These are phyloP conservation scores for Metellina segmentata DNA, from an alignment of 2,888 invertebrate genomes.

Conservation along the genomic window DNA sequence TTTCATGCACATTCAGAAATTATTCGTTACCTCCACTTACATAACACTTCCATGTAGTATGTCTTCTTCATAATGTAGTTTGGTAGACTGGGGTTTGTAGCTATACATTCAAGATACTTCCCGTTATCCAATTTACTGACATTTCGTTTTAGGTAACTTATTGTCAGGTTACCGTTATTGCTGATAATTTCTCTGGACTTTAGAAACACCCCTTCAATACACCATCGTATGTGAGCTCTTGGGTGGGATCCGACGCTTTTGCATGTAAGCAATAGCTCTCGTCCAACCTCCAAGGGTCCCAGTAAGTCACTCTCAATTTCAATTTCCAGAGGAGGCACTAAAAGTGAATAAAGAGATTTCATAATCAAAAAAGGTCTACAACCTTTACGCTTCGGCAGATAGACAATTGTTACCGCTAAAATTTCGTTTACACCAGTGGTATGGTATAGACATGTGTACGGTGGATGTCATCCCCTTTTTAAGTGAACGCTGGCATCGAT, in stretches of 20 bases:
- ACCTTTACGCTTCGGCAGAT: too few relatives aligned
- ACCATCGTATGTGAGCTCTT: constrained; percentile 50
- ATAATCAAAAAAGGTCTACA: not conserved
- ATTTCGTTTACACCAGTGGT: too few relatives aligned
- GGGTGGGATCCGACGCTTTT: constrained; percentile 61
- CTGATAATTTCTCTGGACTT: constrained; percentile 16
- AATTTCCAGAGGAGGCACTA: constrained; percentile 53
- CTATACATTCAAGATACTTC: constrained; percentile 39
- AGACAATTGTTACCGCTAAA: too few relatives aligned
- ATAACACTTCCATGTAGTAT: constrained; percentile 29
- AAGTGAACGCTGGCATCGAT: too few relatives aligned
- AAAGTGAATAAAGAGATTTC: not conserved
- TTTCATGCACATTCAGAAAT: too few relatives aligned
- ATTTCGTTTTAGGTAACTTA: constrained; percentile 22
- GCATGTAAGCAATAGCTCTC: constrained; percentile 34
- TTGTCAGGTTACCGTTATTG: constrained; percentile 43
- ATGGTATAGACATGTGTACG: too few relatives aligned
- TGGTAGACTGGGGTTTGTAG: constrained; percentile 25
- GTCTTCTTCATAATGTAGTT: constrained; percentile 18
- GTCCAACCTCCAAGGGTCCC: not conserved
- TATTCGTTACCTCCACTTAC: constrained; percentile 26
- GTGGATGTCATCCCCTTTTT: too few relatives aligned
- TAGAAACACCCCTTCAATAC: not conserved
- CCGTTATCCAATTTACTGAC: constrained; percentile 26
- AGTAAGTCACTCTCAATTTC: constrained; percentile 19